Conservation (phyloP, 2,888 invertebrate genomes). For the Dryobotodes eremita region DNA sequence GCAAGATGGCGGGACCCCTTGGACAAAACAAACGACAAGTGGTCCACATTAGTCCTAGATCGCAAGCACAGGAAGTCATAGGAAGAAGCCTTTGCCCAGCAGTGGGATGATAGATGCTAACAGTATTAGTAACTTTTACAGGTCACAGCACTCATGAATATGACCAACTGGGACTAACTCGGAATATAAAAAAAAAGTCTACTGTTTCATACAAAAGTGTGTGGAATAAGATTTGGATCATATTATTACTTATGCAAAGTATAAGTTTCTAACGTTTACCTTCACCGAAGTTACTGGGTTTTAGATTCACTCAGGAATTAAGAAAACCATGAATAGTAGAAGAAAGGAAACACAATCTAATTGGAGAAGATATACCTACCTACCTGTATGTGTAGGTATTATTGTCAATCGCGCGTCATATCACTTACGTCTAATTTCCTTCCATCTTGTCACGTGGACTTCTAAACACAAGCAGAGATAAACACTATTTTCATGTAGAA, state of each 20-base stretch:
- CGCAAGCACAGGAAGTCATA: too few relatives aligned
- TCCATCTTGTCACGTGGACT: constrained; percentile 10
- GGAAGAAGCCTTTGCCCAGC: too few relatives aligned
- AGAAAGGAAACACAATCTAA: neutral
- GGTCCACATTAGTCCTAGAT: too few relatives aligned
- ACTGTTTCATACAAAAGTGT: neutral
- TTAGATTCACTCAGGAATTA: neutral
- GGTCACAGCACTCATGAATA: neutral
- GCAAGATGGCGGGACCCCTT: too few relatives aligned
- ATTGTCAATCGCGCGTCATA: neutral
- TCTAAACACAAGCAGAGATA: neutral
- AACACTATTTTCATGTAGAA: rapidly evolving
- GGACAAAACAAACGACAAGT: too few relatives aligned
- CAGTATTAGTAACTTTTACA: too few relatives aligned
- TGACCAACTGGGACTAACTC: neutral
- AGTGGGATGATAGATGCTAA: too few relatives aligned
- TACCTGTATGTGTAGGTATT: too few relatives aligned
- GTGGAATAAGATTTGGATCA: neutral
- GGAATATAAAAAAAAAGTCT: neutral
- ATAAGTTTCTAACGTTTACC: neutral
- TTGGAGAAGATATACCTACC: neutral
- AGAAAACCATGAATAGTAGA: neutral
- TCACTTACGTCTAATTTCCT: neutral
- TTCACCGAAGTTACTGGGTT: neutral
- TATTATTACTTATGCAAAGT: neutral